phyloP scores from a whole-genome alignment of 2,888 invertebrate species.

The Ommatoiulus sabulosus region DNA sequence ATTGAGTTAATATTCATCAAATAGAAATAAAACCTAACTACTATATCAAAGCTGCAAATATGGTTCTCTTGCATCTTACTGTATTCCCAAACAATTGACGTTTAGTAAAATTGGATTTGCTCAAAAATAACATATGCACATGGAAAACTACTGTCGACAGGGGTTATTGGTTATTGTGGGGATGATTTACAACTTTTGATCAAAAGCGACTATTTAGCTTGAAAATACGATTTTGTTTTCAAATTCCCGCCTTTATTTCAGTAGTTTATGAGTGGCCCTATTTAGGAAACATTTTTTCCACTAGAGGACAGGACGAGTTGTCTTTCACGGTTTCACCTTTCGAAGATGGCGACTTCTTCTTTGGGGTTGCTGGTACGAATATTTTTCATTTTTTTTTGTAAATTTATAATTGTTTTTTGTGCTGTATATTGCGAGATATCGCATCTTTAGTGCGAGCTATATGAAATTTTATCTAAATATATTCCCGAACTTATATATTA shows the following conservation, averaged over 20 bases:
- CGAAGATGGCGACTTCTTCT: slow-evolving; percentile 42
- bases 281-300: background rate
- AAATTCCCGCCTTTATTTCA: background rate
- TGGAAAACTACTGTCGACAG: too few species aligned
- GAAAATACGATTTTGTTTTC: too few species aligned
- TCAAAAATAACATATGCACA: too few species aligned
- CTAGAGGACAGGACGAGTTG: background rate
- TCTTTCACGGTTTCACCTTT: background rate
- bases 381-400: background rate
- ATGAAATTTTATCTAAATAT: background rate
- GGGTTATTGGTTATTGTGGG: too few species aligned
- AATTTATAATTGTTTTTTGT: background rate
- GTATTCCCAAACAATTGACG: too few species aligned
- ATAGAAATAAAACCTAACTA: too few species aligned
- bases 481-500: background rate
- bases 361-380: slow-evolving; percentile 30
- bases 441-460: background rate
- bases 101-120: too few species aligned
- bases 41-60: too few species aligned
- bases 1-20: background rate
- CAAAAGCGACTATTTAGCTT: too few species aligned
- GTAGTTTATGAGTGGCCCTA: background rate
- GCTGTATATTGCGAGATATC: background rate
- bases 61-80: too few species aligned
- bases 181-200: too few species aligned